These are phyloP conservation scores for Diabrotica virgifera DNA, from an alignment of 1,140 invertebrate genomes.

Conservation along the genomic window DNA sequence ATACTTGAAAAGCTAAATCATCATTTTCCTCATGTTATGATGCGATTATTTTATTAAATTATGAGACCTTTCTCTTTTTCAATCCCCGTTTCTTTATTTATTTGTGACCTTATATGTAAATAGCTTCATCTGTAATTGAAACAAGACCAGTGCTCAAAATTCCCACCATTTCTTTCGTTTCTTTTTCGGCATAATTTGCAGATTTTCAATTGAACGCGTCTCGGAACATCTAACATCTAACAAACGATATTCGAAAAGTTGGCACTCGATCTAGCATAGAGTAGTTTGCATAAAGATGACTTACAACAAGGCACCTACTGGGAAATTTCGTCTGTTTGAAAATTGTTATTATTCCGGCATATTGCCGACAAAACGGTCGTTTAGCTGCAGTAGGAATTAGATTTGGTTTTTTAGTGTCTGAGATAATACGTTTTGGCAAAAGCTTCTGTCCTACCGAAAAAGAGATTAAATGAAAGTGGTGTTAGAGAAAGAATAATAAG, in stretches of 20 bases:
- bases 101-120: too few species aligned
- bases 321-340: background rate
- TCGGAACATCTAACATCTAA: too few species aligned
- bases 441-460: background rate
- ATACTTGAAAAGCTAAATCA: too few species aligned
- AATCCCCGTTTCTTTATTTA: too few species aligned
- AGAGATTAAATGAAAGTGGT: background rate
- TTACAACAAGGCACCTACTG: background rate
- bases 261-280: background rate
- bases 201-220: background rate
- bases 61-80: too few species aligned
- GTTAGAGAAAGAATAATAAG: too few species aligned
- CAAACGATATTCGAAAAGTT: conserved; percentile 2
- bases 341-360: background rate
- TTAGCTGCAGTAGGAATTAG: background rate
- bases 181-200: background rate
- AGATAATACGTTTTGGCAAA: background rate
- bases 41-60: too few species aligned
- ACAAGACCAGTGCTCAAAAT: too few species aligned
- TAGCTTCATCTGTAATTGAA: too few species aligned
- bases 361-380: background rate
- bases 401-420: background rate
- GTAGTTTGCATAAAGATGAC: background rate
- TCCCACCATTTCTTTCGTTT: too few species aligned
- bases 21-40: too few species aligned